Conservation (phyloP, 2,797 vertebrate genomes). For the Eospalax fontanierii region DNA sequence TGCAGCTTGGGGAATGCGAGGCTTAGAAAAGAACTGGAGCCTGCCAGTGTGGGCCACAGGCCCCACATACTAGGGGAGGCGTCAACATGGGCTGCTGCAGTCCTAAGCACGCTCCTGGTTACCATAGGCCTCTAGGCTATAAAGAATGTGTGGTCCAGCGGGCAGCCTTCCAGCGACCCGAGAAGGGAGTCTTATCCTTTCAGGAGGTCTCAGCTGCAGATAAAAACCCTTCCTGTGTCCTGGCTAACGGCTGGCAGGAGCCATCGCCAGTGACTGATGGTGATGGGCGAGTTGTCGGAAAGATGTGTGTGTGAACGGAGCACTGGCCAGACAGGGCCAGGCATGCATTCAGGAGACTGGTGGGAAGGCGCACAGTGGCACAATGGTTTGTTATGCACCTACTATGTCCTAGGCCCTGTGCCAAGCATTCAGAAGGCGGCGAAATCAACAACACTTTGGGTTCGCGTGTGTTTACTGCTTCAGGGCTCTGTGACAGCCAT, state of each 20-base stretch:
- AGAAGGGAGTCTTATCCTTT: conserved; percentile 79
- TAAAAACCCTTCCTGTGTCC: conserved; percentile 81
- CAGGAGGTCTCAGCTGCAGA: conserved; percentile 77
- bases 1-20: not conserved
- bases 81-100: not conserved
- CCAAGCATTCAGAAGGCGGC: conserved; percentile 3
- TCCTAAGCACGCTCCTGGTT: conserved; percentile 63
- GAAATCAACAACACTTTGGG: not conserved
- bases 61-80: too few species aligned
- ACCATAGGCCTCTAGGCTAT: conserved; percentile 68
- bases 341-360: conserved; percentile 55
- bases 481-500: not conserved
- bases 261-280: conserved; percentile 63
- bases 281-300: conserved; percentile 65
- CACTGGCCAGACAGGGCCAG: not conserved
- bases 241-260: conserved; percentile 66
- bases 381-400: conserved; percentile 65
- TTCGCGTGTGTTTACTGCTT: conserved; percentile 10
- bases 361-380: conserved; percentile 47
- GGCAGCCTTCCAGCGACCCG: conserved; percentile 75
- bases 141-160: conserved; percentile 77
- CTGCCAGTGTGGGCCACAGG: not conserved
- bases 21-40: not conserved
- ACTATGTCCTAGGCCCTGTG: not conserved
- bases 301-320: conserved; percentile 70